Conservation (phyloP, 2,888 invertebrate species). For the Sycophila texana region DNA sequence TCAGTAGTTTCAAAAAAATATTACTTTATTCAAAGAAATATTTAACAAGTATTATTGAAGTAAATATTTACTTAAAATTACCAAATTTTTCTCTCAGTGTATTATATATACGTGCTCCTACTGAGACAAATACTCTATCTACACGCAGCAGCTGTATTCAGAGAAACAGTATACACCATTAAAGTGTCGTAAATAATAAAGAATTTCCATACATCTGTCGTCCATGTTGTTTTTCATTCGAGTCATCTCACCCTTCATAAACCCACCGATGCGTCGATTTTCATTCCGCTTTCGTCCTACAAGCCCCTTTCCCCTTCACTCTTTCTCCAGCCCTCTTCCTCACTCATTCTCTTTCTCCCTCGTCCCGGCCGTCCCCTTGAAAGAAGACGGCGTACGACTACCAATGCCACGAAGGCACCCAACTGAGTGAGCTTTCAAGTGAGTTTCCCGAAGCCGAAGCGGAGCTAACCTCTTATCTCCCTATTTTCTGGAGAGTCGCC, state of each 20-base stretch:
- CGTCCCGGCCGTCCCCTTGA: neutral
- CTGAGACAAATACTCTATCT: too few species aligned
- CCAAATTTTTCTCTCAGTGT: too few species aligned
- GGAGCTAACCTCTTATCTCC: conserved; percentile 11
- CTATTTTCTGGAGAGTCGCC: neutral
- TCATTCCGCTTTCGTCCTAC: conserved; percentile 16
- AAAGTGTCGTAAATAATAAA: conserved; percentile 6
- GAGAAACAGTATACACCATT: neutral
- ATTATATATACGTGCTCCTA: too few species aligned
- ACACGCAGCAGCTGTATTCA: too few species aligned
- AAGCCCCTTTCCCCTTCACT: neutral
- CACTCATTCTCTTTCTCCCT: neutral
- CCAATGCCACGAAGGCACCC: conserved; percentile 2
- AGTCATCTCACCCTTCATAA: neutral
- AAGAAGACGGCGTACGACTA: conserved; percentile 10
- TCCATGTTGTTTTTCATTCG: neutral
- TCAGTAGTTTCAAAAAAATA: too few species aligned
- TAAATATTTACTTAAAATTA: too few species aligned
- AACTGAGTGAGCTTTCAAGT: neutral
- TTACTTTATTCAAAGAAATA: too few species aligned
- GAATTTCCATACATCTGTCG: neutral
- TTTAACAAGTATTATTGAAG: too few species aligned
- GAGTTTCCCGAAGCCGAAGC: conserved; percentile 10
- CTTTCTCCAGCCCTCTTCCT: neutral
- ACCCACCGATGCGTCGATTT: neutral